A percentile compares a stretch with the other conserved stretches of the same genome.
Evolutionary conservation across 1,140 invertebrate species (phyloP).

Genomic region (Campodea augens): DNA sequence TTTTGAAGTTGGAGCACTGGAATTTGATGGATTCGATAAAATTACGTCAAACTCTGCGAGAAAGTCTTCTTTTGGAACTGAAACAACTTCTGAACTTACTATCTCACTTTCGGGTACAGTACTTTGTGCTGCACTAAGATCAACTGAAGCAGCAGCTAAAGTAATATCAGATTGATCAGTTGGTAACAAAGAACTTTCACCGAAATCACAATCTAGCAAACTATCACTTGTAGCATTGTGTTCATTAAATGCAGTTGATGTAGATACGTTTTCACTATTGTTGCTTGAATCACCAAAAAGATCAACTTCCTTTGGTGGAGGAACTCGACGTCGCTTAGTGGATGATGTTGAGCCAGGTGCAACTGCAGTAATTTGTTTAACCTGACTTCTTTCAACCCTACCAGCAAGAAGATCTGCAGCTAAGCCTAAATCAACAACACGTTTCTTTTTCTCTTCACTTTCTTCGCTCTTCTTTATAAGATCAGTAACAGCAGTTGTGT

Average conservation of each 20-base stretch:
- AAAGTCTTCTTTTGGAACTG: too few relatives aligned
- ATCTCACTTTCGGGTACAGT: conserved; percentile 35
- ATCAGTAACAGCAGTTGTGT: conserved; percentile 66
- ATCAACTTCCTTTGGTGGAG: conserved; percentile 12
- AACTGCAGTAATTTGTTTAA: not conserved
- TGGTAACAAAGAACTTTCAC: not conserved
- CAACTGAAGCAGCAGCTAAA: conserved; percentile 9
- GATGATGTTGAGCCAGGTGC: not conserved
- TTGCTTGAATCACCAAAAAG: too few relatives aligned
- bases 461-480: conserved; percentile 53
- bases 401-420: conserved; percentile 22
- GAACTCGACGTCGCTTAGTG: conserved; percentile 8
- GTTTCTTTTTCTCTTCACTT: conserved; percentile 37
- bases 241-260: too few relatives aligned
- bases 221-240: not conserved
- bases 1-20: too few relatives aligned
- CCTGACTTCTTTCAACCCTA: conserved; percentile 6
- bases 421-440: conserved; percentile 20
- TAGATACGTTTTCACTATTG: too few relatives aligned
- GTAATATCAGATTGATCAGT: conserved; percentile 8
- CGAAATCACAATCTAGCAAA: not conserved
- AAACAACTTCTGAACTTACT: too few relatives aligned
- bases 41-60: conserved; percentile 34
- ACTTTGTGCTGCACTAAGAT: conserved; percentile 24
- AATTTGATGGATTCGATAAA: too few relatives aligned